Percentiles rank a stretch among this genome's conserved stretches.
These are phyloP conservation scores for Ceratina australensis DNA, from an alignment of 1,140 invertebrate species.

Conservation along the genomic window DNA sequence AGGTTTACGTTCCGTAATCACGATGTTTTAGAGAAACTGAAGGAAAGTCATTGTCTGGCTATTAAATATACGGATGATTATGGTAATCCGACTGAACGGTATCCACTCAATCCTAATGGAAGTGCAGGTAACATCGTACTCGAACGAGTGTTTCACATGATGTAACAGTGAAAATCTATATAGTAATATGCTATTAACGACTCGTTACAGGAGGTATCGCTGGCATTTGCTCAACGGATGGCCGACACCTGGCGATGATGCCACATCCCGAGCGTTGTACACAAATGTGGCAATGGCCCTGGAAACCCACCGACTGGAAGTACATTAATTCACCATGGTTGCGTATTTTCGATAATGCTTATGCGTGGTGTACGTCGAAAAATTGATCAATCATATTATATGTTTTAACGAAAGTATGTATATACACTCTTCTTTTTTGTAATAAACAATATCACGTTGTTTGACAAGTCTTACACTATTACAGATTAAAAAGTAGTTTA, in stretches of 20 bases:
- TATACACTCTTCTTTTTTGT: conserved; percentile 1
- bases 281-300: conserved; percentile 92
- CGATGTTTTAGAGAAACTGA: conserved; percentile 81
- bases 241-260: conserved; percentile 98
- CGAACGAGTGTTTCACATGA: not conserved
- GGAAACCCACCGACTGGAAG: conserved; percentile 81
- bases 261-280: conserved; percentile 97
- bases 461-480: not conserved
- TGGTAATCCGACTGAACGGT: conserved; percentile 86
- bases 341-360: conserved; percentile 95
- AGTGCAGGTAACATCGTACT: conserved; percentile 81
- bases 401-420: not conserved
- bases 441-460: not conserved
- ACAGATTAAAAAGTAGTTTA: conserved; percentile 60
- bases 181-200: conserved; percentile 1
- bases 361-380: conserved; percentile 84
- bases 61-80: conserved; percentile 92
- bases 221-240: conserved; percentile 92
- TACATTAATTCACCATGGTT: conserved; percentile 91
- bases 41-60: conserved; percentile 84
- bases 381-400: conserved; percentile 1
- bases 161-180: not conserved
- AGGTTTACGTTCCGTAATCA: conserved; percentile 83
- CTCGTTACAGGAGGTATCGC: conserved; percentile 86
- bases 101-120: conserved; percentile 97